Conservation (phyloP, 2,888 invertebrate genomes). For the Prosapia bicincta region DNA sequence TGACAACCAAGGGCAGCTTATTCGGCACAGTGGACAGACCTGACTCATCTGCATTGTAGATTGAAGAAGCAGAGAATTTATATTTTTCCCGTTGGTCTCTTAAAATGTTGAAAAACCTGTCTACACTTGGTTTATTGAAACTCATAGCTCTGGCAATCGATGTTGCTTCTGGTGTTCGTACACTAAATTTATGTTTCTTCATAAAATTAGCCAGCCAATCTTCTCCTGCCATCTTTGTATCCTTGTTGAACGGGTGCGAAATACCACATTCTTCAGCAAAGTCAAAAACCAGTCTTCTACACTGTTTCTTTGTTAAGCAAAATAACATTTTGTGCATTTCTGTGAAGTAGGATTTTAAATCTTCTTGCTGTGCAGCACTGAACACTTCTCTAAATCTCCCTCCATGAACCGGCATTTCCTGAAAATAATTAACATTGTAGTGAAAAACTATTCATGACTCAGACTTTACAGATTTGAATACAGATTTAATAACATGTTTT, state of each 20-base stretch:
- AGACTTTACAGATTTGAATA: no score
- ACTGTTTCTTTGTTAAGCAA: conserved; percentile 10
- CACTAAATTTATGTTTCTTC: conserved; percentile 5
- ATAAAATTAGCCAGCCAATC: conserved; percentile 14
- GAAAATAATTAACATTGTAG: no score
- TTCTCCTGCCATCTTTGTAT: conserved; percentile 11
- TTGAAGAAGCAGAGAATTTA: neutral
- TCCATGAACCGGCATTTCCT: neutral
- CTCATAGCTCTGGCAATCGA: neutral
- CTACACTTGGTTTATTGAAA: conserved; percentile 1
- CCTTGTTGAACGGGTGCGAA: conserved; percentile 11
- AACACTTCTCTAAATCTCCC: neutral
- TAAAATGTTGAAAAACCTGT: conserved; percentile 3
- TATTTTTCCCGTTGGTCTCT: neutral
- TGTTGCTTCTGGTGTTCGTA: neutral
- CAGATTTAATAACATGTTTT: no score
- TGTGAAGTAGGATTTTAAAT: conserved; percentile 4
- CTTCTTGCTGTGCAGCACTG: neutral
- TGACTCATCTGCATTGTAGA: conserved; percentile 2
- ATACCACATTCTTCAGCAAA: neutral
- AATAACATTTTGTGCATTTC: conserved; percentile 15
- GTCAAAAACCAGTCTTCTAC: conserved; percentile 12
- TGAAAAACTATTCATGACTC: no score
- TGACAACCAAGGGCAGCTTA: neutral
- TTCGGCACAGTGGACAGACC: neutral